Percentiles rank a stretch among this genome's conserved stretches.
These are phyloP conservation scores for Syngnathus rostellatus DNA, from an alignment of 2,797 vertebrate genomes.

Conservation along the genomic window DNA sequence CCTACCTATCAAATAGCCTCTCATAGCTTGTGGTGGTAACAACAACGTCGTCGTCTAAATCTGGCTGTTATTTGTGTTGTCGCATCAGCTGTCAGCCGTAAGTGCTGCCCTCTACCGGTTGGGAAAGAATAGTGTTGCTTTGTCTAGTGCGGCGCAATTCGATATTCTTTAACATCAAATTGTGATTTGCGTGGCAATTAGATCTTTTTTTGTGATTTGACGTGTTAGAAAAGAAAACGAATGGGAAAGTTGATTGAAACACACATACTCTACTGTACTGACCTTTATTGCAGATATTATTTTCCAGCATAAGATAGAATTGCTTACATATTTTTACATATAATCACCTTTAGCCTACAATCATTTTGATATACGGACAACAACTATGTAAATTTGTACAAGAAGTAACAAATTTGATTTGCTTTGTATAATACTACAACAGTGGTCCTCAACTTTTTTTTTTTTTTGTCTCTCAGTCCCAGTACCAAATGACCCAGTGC, in stretches of 20 bases:
- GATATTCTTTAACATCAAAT: too few relatives aligned
- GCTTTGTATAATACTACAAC: conserved; percentile 18
- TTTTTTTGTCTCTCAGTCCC: too few relatives aligned
- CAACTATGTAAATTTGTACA: conserved; percentile 33
- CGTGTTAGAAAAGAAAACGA: too few relatives aligned
- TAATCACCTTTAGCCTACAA: conserved; percentile 41
- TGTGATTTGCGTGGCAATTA: too few relatives aligned
- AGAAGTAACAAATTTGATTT: conserved; percentile 10
- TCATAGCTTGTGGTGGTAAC: conserved; percentile 3
- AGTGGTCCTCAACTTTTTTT: too few relatives aligned
- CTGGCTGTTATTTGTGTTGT: background rate
- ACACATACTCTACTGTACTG: conserved; percentile 8
- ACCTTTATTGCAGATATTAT: conserved; percentile 56
- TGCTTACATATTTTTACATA: conserved; percentile 36
- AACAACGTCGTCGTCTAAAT: background rate
- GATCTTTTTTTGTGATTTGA: too few relatives aligned
- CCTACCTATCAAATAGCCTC: conserved; percentile 49
- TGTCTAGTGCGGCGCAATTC: too few relatives aligned
- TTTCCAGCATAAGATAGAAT: conserved; percentile 50
- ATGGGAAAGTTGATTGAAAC: background rate
- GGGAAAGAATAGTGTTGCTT: background rate
- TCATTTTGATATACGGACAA: conserved; percentile 34
- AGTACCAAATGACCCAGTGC: too few relatives aligned
- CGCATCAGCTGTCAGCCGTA: background rate
- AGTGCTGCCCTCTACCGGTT: conserved; percentile 42